Evolutionary conservation across 2,888 invertebrate species (phyloP).

Genomic region (Silvanus unidentatus): DNA sequence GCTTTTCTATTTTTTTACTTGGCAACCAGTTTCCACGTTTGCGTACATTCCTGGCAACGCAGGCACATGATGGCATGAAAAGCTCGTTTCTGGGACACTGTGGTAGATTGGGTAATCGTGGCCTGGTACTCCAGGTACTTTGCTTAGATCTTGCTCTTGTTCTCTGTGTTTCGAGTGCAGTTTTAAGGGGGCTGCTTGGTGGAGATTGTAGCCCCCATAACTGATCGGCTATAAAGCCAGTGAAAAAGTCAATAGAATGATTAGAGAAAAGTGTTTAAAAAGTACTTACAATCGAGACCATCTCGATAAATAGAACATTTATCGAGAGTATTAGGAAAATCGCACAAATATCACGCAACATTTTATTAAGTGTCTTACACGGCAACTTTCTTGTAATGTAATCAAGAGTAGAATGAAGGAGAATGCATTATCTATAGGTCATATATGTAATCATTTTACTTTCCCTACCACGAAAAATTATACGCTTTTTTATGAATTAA

Average conservation of each 20-base stretch:
- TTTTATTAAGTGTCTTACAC: background rate
- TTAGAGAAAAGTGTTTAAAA: no score
- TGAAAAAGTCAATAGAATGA: no score
- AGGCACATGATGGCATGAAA: conserved; percentile 73
- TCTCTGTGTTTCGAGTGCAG: conserved; percentile 51
- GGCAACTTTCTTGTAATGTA: no score
- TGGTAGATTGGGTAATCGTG: conserved; percentile 78
- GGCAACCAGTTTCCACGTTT: conserved; percentile 83
- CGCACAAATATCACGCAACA: conserved; percentile 9
- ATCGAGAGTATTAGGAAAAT: no score
- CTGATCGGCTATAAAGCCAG: conserved; percentile 14
- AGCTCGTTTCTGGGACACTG: conserved; percentile 69
- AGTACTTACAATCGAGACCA: background rate
- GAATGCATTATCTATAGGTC: conserved; percentile 9
- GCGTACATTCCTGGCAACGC: conserved; percentile 83
- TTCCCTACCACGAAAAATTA: conserved; percentile 12
- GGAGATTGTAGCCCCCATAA: conserved; percentile 12
- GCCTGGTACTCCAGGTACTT: conserved; percentile 74
- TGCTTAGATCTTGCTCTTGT: conserved; percentile 69
- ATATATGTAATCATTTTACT: conserved; percentile 13
- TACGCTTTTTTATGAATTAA: background rate
- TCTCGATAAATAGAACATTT: no score
- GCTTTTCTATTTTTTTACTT: conserved; percentile 49
- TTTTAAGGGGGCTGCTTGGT: conserved; percentile 18
- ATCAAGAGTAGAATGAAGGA: conserved; percentile 10